These are phyloP conservation scores for Notolepis coatsorum DNA, from an alignment of 2,797 vertebrate species.

Conservation along the genomic window DNA sequence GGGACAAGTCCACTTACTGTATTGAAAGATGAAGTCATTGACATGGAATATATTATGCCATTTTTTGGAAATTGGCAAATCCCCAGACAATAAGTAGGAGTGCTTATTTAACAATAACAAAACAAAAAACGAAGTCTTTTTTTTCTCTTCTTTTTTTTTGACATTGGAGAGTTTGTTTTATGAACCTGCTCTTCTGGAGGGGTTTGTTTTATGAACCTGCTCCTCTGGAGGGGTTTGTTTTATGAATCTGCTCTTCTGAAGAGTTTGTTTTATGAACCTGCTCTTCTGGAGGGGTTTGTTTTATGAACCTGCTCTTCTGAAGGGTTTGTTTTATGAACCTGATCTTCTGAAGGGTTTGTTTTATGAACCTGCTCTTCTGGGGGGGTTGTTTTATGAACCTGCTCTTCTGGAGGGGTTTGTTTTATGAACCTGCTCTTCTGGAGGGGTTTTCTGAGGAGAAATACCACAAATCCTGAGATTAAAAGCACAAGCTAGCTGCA, in stretches of 20 bases:
- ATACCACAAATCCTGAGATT: constrained; percentile 70
- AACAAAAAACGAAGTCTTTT: no score
- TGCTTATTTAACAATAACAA: constrained; percentile 66
- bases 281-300: no score
- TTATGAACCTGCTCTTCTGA: no score
- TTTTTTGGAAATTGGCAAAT: constrained; percentile 57
- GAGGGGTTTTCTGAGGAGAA: constrained; percentile 67
- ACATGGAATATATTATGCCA: constrained; percentile 48
- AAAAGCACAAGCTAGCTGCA: constrained; percentile 86
- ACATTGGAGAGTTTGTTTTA: constrained; percentile 68
- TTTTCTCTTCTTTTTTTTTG: constrained; percentile 56
- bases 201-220: no score
- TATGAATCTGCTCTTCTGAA: no score
- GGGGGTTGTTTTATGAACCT: no score
- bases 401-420: no score
- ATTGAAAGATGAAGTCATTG: constrained; percentile 68
- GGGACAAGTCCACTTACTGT: constrained; percentile 73
- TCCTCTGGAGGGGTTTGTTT: no score
- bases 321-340: no score
- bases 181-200: constrained; percentile 66
- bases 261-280: constrained; percentile 72
- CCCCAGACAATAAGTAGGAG: constrained; percentile 56
- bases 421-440: no score
- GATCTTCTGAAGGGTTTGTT: constrained; percentile 72
- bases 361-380: constrained; percentile 67